phyloP scores from a whole-genome alignment of 2,888 invertebrate genomes.

The Temnothorax unifasciatus region DNA sequence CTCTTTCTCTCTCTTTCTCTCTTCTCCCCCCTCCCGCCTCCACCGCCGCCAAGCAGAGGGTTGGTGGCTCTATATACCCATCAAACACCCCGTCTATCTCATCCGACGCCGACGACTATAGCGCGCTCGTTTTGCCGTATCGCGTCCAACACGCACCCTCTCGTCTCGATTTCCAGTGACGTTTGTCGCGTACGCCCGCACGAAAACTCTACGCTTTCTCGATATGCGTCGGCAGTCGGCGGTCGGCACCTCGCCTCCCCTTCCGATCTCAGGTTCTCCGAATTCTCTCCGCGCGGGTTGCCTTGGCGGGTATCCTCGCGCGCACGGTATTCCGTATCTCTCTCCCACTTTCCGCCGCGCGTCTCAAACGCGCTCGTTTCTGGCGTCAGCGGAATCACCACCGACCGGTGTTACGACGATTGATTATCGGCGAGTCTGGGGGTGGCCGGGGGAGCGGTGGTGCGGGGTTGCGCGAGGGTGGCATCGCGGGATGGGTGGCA shows the following conservation, averaged over 20 bases:
- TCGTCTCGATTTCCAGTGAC: constrained; percentile 35
- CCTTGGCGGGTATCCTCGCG: constrained; percentile 7
- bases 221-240: constrained; percentile 20
- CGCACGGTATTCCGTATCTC: background rate
- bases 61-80: constrained; percentile 23
- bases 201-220: constrained; percentile 27
- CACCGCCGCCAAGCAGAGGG: constrained; percentile 1
- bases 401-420: constrained; percentile 86
- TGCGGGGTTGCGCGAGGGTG: constrained; percentile 78
- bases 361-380: constrained; percentile 70
- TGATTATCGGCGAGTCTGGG: constrained; percentile 85
- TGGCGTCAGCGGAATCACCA: constrained; percentile 79
- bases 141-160: constrained; percentile 36
- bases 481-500: constrained; percentile 81
- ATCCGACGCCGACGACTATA: constrained; percentile 35
- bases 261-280: constrained; percentile 5
- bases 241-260: background rate
- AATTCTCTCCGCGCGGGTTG: constrained; percentile 1
- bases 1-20: background rate
- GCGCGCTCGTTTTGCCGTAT: constrained; percentile 32
- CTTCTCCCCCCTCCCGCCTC: background rate
- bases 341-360: constrained; percentile 42
- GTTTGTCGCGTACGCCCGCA: constrained; percentile 39
- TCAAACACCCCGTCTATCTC: constrained; percentile 56
- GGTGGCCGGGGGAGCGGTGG: constrained; percentile 78